Conservation (phyloP, 2,113 vertebrate species). For the Odontesthes bonariensis region DNA sequence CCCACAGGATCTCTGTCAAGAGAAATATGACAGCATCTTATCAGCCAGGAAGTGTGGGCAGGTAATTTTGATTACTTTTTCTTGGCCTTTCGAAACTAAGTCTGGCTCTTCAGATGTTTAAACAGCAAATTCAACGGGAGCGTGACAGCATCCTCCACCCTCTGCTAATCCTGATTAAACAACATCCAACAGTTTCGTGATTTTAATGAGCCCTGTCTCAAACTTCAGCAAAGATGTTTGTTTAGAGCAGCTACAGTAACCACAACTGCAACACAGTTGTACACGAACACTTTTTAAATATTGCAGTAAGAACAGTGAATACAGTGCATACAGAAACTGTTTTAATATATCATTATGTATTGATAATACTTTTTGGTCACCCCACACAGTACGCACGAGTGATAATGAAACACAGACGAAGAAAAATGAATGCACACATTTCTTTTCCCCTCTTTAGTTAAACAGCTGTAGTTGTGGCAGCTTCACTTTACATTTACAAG, state of each 20-base stretch:
- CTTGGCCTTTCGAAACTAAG: slow-evolving; percentile 23
- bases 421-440: neutral
- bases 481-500: neutral
- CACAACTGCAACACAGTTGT: no score
- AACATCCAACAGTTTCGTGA: slow-evolving; percentile 7
- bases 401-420: neutral
- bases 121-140: slow-evolving; percentile 19
- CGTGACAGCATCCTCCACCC: slow-evolving; percentile 27
- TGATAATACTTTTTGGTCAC: neutral
- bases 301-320: no score
- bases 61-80: slow-evolving; percentile 20
- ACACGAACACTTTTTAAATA: no score
- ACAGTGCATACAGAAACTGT: no score
- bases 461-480: neutral
- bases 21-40: slow-evolving; percentile 38
- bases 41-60: slow-evolving; percentile 34
- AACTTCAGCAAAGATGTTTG: slow-evolving; percentile 24
- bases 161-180: slow-evolving; percentile 36
- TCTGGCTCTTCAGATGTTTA: slow-evolving; percentile 48
- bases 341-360: neutral
- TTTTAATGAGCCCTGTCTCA: slow-evolving; percentile 35
- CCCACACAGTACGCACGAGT: neutral
- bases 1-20: slow-evolving; percentile 20
- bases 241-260: neutral
- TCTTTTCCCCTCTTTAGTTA: neutral